Base-by-base conservation (phyloP, 2,888 invertebrate species). In the Drosophila niveifrons region DNA sequence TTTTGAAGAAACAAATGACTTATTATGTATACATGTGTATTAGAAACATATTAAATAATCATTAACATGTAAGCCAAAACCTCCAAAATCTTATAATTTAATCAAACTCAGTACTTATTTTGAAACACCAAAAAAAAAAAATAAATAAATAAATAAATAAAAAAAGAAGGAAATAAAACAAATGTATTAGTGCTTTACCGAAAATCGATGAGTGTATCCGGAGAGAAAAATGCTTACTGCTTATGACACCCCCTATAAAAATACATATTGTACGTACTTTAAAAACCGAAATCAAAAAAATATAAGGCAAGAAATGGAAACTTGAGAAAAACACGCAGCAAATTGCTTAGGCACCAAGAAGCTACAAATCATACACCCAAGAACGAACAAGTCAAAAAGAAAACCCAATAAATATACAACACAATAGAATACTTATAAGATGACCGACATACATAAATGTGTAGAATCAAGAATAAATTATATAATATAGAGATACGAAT, bases 261-360 rank as follows among this genome's bases (percentile, higher is more conserved):
- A 46, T 44, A 18, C 46, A 28, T 59, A 48, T 23, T 47, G 46
- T 55, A 80, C 51, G 11, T 65, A 72, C 34, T 39, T 55, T 53
- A 56, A 46, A 73, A 68, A 34, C 52, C 36, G 36, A 69, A 66
- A 66, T 34, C 66, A 56, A 55, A 43, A 43, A 17, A 2, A 28
- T 6, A 64, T 1, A 39, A 2, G 39, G 69, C 67, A 61, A 43
- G 59, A 75, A 71, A 69, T 57, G 28, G 65, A 64, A 68, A 67
- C 64, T 80, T 80, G 69, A 77, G 53, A 70, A 47, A 69, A 70
- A 78, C 89, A 87, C 88, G 78, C 89, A 89, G 88, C 78, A 87
- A 80, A 78, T 80, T 87, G 86, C 89, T 87, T 87, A 84, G 71
- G 88, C 89, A 89, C 89, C 86, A 89, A 78, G 73, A 82, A 87